A percentile compares a stretch with the other conserved stretches of the same genome.
Evolutionary conservation across 2,797 vertebrate species (phyloP).

Genomic region (Chelmon rostratus): DNA sequence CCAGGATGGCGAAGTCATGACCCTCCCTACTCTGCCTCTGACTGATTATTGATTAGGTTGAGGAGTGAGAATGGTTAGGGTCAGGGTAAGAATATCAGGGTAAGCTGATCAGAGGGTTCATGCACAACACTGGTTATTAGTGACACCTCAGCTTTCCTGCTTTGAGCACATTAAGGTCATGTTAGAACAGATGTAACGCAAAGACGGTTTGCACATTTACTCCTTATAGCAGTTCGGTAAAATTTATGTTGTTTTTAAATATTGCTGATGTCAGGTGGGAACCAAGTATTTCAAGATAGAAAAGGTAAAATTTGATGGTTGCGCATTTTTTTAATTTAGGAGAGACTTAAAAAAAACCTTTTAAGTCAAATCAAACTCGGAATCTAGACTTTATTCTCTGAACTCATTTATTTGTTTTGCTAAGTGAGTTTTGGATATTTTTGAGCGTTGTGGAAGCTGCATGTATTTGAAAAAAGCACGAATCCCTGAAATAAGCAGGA

Average conservation of each 20-base stretch:
- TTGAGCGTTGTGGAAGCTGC: not conserved
- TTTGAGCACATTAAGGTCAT: too few relatives aligned
- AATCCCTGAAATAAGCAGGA: not conserved
- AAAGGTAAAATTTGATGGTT: not conserved
- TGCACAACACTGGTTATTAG: too few relatives aligned
- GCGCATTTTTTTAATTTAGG: not conserved
- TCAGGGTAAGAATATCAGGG: too few relatives aligned
- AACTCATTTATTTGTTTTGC: not conserved
- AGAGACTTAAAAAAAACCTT: not conserved
- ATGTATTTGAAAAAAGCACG: not conserved
- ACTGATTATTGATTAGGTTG: too few relatives aligned
- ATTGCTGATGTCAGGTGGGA: not conserved
- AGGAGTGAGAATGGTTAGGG: too few relatives aligned
- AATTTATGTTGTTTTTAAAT: not conserved
- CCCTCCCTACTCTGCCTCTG: too few relatives aligned
- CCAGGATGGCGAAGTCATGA: too few relatives aligned
- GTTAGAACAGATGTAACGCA: too few relatives aligned
- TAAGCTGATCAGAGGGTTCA: too few relatives aligned
- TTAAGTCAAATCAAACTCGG: not conserved
- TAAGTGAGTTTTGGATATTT: not conserved
- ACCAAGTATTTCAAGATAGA: not conserved
- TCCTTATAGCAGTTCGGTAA: too few relatives aligned
- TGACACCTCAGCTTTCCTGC: too few relatives aligned
- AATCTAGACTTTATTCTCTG: not conserved
- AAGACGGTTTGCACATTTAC: too few relatives aligned